These are phyloP conservation scores for Drosophila auraria DNA, from an alignment of 1,140 invertebrate species.

Conservation along the genomic window DNA sequence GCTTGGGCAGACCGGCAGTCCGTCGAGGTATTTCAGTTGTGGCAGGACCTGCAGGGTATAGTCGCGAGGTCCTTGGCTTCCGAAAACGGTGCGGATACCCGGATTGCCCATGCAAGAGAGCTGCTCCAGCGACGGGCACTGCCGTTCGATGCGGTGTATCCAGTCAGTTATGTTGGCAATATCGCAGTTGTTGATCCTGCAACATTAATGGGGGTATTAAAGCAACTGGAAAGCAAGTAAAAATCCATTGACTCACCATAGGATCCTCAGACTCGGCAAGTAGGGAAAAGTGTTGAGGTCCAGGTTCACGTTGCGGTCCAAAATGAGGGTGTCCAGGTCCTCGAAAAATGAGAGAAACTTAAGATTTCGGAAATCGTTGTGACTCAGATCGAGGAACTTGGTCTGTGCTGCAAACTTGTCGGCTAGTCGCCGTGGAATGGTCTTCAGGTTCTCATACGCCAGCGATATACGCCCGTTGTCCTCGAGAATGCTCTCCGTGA, in stretches of 20 bases:
- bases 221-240: no score
- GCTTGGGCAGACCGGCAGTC: slow-evolving; percentile 28
- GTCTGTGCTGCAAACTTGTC: slow-evolving; percentile 77
- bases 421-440: slow-evolving; percentile 70
- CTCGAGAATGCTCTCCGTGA: slow-evolving; percentile 71
- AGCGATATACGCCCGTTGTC: slow-evolving; percentile 79
- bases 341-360: slow-evolving; percentile 81
- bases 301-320: slow-evolving; percentile 72
- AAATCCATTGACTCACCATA: slow-evolving; percentile 57
- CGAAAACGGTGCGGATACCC: slow-evolving; percentile 59
- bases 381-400: slow-evolving; percentile 78
- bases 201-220: not conserved
- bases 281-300: slow-evolving; percentile 77
- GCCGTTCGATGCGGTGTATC: slow-evolving; percentile 73
- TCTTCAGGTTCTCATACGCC: slow-evolving; percentile 78
- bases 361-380: slow-evolving; percentile 77
- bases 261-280: slow-evolving; percentile 70
- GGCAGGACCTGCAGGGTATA: slow-evolving; percentile 69
- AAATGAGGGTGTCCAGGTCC: slow-evolving; percentile 72
- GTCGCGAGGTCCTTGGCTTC: slow-evolving; percentile 41
- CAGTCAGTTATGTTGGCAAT: slow-evolving; percentile 76
- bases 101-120: slow-evolving; percentile 82
- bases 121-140: slow-evolving; percentile 75
- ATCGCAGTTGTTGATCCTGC: slow-evolving; percentile 82
- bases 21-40: slow-evolving; percentile 69